Conservation (phyloP, 2,888 invertebrate species). For the Itoplectis maculator region DNA sequence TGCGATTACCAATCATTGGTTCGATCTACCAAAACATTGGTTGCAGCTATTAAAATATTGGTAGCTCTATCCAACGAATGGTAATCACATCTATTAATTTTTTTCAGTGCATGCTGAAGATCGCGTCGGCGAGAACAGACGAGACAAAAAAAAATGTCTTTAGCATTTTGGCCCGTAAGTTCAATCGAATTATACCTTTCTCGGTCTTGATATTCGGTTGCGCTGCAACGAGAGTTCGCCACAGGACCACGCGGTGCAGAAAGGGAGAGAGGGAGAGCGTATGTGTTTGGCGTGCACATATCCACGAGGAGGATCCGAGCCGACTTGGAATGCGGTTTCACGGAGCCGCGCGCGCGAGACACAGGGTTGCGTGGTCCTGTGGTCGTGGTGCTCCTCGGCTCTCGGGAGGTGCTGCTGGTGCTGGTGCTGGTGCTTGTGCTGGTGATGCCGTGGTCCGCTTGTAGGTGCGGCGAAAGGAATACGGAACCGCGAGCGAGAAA, state of each 20-base stretch:
- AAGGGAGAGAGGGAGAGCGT: constrained; percentile 64
- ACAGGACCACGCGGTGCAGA: constrained; percentile 50
- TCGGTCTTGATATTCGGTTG: constrained; percentile 44
- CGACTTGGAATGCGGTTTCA: constrained; percentile 82
- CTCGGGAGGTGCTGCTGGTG: constrained; percentile 55
- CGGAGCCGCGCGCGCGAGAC: constrained; percentile 67
- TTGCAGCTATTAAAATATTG: too few species aligned
- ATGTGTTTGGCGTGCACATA: constrained; percentile 61
- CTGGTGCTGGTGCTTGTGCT: constrained; percentile 29
- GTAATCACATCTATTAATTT: too few species aligned
- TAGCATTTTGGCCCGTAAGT: constrained; percentile 19
- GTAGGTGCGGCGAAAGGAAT: constrained; percentile 51
- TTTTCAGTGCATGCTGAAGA: too few species aligned
- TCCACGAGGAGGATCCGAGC: constrained; percentile 72
- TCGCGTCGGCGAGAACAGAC: too few species aligned
- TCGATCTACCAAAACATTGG: too few species aligned
- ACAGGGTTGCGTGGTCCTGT: constrained; percentile 73
- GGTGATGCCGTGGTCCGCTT: constrained; percentile 36
- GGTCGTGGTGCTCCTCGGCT: constrained; percentile 57
- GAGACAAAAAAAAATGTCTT: constrained; percentile 2
- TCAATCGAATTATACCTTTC: constrained; percentile 38
- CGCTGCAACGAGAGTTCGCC: constrained; percentile 53
- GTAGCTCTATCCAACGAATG: too few species aligned
- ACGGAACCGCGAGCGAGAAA: constrained; percentile 41
- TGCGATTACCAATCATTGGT: too few species aligned